Percentiles rank a stretch among this genome's conserved stretches.
Evolutionary conservation across 2,113 vertebrate species (phyloP).

Genomic region (Sciurus niger): DNA sequence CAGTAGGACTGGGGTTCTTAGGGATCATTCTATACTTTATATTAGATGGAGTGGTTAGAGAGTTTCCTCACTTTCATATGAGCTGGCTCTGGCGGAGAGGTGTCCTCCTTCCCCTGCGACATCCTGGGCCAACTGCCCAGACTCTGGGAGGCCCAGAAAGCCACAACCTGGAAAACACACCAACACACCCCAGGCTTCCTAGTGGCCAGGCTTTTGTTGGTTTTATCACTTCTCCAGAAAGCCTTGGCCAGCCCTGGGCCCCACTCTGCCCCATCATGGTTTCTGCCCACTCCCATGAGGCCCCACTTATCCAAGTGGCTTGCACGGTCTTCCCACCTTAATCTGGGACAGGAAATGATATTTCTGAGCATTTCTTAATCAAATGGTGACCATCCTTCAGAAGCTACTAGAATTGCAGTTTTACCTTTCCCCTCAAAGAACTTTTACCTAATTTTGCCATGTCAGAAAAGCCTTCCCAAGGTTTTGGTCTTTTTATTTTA

Average conservation of each 20-base stretch:
- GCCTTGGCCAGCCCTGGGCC: not conserved
- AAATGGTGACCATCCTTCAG: not conserved
- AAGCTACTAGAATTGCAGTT: constrained; percentile 4
- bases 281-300: too few relatives aligned
- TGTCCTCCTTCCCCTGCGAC: not conserved
- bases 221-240: not conserved
- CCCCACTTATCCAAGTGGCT: not conserved
- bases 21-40: not conserved
- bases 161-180: not conserved
- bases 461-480: not conserved
- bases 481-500: not conserved
- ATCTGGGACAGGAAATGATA: not conserved
- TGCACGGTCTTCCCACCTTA: not conserved
- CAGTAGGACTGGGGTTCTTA: not conserved
- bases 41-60: not conserved
- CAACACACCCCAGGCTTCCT: not conserved
- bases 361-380: not conserved
- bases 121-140: not conserved
- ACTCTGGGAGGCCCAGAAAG: not conserved
- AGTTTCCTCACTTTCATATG: not conserved
- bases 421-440: constrained; percentile 10
- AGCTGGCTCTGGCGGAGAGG: not conserved
- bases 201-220: too few relatives aligned
- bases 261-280: too few relatives aligned
- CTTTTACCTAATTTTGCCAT: not conserved